Conservation (phyloP, 1,140 invertebrate genomes). For the Aphidius ervi region DNA sequence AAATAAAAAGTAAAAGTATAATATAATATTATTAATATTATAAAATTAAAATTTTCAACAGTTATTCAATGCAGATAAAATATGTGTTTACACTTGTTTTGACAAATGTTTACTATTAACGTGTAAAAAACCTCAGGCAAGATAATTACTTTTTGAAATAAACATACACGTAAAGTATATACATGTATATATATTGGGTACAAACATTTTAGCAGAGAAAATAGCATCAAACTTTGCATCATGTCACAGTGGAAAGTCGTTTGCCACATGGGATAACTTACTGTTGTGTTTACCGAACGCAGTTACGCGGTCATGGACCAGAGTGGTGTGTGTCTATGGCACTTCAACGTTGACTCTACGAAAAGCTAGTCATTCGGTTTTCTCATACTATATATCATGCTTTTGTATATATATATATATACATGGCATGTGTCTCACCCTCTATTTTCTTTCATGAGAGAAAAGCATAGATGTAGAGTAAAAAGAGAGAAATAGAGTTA, state of each 20-base stretch:
- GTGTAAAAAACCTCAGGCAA: constrained; percentile 2
- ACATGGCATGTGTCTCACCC: too few relatives aligned
- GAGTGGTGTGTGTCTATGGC: constrained; percentile 13
- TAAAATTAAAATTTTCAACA: too few relatives aligned
- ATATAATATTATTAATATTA: too few relatives aligned
- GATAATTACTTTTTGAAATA: constrained; percentile 46
- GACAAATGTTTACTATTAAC: too few relatives aligned
- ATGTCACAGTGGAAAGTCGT: constrained; percentile 35
- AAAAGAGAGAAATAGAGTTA: too few relatives aligned
- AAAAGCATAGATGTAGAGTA: too few relatives aligned
- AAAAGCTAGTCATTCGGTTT: constrained; percentile 18
- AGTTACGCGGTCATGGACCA: constrained; percentile 33
- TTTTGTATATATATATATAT: too few relatives aligned
- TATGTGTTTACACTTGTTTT: too few relatives aligned
- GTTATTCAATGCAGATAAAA: too few relatives aligned
- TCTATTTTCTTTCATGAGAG: too few relatives aligned
- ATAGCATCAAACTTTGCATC: constrained; percentile 48
- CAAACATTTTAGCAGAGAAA: not conserved
- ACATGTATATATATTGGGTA: constrained; percentile 11
- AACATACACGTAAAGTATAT: constrained; percentile 38
- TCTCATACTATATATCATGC: not conserved
- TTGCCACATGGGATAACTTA: constrained; percentile 43
- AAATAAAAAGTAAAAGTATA: too few relatives aligned
- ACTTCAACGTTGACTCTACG: constrained; percentile 18
- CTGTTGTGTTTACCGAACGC: constrained; percentile 49